A percentile compares a stretch with the other conserved stretches of the same genome.
These are phyloP conservation scores for Melitaea cinxia DNA, from an alignment of 1,140 invertebrate genomes.

Conservation along the genomic window DNA sequence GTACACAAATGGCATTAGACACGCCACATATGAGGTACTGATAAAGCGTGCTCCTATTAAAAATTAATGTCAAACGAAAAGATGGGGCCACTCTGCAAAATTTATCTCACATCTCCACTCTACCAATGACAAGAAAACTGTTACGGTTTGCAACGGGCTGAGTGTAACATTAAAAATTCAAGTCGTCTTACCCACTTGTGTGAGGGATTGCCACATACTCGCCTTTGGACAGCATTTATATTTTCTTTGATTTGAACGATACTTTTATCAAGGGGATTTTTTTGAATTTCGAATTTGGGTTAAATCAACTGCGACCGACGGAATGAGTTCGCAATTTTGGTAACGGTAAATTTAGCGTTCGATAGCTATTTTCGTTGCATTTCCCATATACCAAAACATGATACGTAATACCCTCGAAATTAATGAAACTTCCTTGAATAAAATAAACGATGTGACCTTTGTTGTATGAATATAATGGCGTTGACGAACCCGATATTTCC, in stretches of 20 bases:
- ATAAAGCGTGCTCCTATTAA: slow-evolving; percentile 71
- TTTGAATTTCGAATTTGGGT: slow-evolving; percentile 27
- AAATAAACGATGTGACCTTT: slow-evolving; percentile 69
- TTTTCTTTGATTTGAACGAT: slow-evolving; percentile 72
- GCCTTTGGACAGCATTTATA: slow-evolving; percentile 80
- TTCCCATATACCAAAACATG: slow-evolving; percentile 13
- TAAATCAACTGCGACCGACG: slow-evolving; percentile 17
- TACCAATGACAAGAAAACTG: slow-evolving; percentile 81
- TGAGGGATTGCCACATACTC: slow-evolving; percentile 79
- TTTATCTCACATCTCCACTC: slow-evolving; percentile 80
- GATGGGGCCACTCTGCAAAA: slow-evolving; percentile 81
- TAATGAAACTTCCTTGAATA: slow-evolving; percentile 57
- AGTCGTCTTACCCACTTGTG: slow-evolving; percentile 79
- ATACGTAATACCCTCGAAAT: slow-evolving; percentile 33
- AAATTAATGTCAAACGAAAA: slow-evolving; percentile 79
- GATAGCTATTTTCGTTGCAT: neutral
- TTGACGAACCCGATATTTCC: slow-evolving; percentile 72
- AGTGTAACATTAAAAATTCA: slow-evolving; percentile 82
- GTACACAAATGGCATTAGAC: slow-evolving; percentile 67
- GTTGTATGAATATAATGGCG: slow-evolving; percentile 73
- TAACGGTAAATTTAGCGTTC: neutral
- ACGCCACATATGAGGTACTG: slow-evolving; percentile 71
- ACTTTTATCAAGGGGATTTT: slow-evolving; percentile 42
- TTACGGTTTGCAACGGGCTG: slow-evolving; percentile 81
- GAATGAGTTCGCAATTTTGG: neutral